Percentiles rank a stretch among this genome's conserved stretches.
phyloP scores from a whole-genome alignment of 1,140 invertebrate species.

The Megalonaias nervosa region DNA sequence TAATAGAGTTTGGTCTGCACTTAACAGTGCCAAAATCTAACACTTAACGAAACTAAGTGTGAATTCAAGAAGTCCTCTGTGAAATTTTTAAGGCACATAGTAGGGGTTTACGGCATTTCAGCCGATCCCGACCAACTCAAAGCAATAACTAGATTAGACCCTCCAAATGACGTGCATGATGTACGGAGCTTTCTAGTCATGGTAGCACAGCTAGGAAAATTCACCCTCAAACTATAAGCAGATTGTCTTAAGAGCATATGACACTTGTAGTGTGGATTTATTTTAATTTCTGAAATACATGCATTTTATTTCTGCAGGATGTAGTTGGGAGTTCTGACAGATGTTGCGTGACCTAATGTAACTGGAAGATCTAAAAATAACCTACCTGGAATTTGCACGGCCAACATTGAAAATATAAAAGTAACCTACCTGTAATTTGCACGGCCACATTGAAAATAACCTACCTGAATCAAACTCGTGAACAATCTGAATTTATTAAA shows the following conservation, averaged over 20 bases:
- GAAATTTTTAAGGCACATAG: constrained; percentile 11
- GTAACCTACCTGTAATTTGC: too few species aligned
- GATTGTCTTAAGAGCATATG: neutral
- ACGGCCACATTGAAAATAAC: too few species aligned
- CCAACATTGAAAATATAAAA: too few species aligned
- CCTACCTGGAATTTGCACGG: too few species aligned
- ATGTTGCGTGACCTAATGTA: neutral
- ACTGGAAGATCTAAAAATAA: too few species aligned
- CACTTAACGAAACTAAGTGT: constrained; percentile 3
- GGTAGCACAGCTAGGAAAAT: constrained; percentile 9
- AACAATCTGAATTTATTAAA: too few species aligned
- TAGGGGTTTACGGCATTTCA: neutral
- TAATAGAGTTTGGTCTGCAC: too few species aligned
- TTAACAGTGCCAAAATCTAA: constrained; percentile 8
- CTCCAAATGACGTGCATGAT: constrained; percentile 1
- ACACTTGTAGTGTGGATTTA: too few species aligned
- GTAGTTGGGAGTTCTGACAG: neutral
- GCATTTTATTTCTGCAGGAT: too few species aligned
- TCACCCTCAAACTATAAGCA: neutral
- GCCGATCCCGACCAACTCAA: constrained; percentile 24
- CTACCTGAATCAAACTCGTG: too few species aligned
- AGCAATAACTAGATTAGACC: constrained; percentile 2
- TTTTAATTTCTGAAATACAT: too few species aligned
- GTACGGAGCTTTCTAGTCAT: constrained; percentile 1
- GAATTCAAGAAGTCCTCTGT: constrained; percentile 11